Base-by-base conservation (phyloP, 2,797 vertebrate species). In the Myotis findleyi region DNA sequence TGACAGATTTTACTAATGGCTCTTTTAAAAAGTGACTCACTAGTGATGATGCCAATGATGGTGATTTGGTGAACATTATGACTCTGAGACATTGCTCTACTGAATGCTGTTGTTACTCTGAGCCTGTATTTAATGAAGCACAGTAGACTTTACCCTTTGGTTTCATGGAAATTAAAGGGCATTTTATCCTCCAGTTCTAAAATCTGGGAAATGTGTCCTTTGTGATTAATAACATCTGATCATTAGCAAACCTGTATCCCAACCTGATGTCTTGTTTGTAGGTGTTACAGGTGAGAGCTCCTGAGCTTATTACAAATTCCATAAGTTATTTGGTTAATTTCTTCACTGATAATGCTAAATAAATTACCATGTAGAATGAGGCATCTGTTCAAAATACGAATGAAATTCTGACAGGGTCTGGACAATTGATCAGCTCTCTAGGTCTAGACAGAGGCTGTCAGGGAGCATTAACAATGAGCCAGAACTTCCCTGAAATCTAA, bases 311-410 rank as follows among this genome's bases (percentile, higher is more conserved):
- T 91, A 81, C 64, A 93, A 92, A 95, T 93, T 85, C 82, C 44
- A 23, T 91, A 89, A 96, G 49, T 94, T 89, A 59, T 91, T 83
- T 95, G 44, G 80, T 91, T 95, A 93, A 91, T 95, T 94, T 73
- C 57, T 95, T 93, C 53, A 89, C 27, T 96, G 87, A 96, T 94
- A 93, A 79, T 80, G 86, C 41, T 94, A 94, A 97, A 97, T 97
- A 93, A 97, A 96, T 97, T 93, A 72, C 12, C 27, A 71, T 76
- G 57, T 30, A 83, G 72, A 92, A 94, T 94, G 16, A 94, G 66
- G 36, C n/a, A 92, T 97, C 93, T 96, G 87, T 82, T 93, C 77
- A 85, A 87, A 95, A 79, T 95, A 95, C 94, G 59, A 87, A 84
- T 62, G 55, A 55, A 57, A 51, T 93, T 94, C 68, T 75, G 62